Evolutionary conservation across 2,113 vertebrate species (phyloP).

Genomic region (Charina bottae): DNA sequence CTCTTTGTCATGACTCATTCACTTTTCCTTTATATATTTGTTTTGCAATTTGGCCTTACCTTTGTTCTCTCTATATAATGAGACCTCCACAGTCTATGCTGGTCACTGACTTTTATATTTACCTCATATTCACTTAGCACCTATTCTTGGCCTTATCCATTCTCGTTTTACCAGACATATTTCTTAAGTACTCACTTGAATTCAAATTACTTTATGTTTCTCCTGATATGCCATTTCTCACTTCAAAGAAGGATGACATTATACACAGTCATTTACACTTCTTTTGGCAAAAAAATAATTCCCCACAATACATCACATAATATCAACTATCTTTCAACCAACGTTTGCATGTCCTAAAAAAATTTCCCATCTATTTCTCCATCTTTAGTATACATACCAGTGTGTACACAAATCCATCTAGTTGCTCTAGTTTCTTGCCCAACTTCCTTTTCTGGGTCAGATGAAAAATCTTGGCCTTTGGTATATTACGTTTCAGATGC

Average conservation of each 20-base stretch:
- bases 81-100: neutral
- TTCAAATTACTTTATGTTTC: neutral
- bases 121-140: neutral
- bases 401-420: neutral
- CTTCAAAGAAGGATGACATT: neutral
- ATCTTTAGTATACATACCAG: neutral
- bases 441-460: neutral
- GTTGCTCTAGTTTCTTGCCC: neutral
- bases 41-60: neutral
- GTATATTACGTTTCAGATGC: neutral
- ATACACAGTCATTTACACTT: neutral
- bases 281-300: neutral
- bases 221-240: neutral
- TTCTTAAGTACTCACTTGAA: neutral
- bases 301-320: neutral
- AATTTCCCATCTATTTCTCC: neutral
- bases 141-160: neutral
- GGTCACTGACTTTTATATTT: neutral
- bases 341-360: neutral
- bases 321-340: neutral
- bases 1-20: neutral
- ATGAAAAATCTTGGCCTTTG: neutral
- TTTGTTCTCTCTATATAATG: neutral
- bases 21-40: neutral
- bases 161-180: neutral